Conservation (phyloP, 1,140 invertebrate genomes). For the Lepidurus packardi region DNA sequence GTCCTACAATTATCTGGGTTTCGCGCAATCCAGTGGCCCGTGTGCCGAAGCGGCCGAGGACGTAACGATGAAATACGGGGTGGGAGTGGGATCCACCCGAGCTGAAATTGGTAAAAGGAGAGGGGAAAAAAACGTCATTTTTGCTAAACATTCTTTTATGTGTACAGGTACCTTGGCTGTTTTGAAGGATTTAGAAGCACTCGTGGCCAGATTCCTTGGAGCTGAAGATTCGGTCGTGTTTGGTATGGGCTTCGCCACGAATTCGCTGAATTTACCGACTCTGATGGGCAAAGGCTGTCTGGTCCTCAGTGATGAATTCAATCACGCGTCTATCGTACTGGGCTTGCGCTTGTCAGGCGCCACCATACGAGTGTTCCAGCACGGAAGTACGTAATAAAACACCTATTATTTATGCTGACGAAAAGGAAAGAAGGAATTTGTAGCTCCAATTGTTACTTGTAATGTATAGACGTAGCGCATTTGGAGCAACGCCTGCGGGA, state of each 20-base stretch:
- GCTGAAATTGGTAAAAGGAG: constrained; percentile 53
- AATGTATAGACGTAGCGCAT: constrained; percentile 66
- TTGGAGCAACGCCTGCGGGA: constrained; percentile 73
- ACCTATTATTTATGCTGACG: background rate
- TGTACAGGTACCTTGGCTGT: constrained; percentile 60
- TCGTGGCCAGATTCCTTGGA: constrained; percentile 84
- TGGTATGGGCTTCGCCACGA: constrained; percentile 98
- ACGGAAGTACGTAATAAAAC: constrained; percentile 58
- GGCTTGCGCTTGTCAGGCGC: constrained; percentile 84
- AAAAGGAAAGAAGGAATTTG: background rate
- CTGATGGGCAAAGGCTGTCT: constrained; percentile 75
- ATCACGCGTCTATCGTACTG: constrained; percentile 93
- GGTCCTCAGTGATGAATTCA: constrained; percentile 91
- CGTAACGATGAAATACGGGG: constrained; percentile 57
- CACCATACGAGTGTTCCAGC: constrained; percentile 79
- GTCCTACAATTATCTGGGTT: constrained; percentile 90
- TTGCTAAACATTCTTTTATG: background rate
- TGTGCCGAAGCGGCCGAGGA: constrained; percentile 65
- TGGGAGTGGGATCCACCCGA: constrained; percentile 58
- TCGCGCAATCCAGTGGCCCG: constrained; percentile 66
- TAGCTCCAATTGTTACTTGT: constrained; percentile 23
- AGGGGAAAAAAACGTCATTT: background rate
- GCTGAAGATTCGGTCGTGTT: constrained; percentile 90
- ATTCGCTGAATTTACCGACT: constrained; percentile 85
- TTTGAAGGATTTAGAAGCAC: constrained; percentile 73